A percentile compares a stretch with the other conserved stretches of the same genome.
These are phyloP conservation scores for Alligator mississippiensis DNA, from an alignment of 2,113 vertebrate genomes.

Conservation along the genomic window DNA sequence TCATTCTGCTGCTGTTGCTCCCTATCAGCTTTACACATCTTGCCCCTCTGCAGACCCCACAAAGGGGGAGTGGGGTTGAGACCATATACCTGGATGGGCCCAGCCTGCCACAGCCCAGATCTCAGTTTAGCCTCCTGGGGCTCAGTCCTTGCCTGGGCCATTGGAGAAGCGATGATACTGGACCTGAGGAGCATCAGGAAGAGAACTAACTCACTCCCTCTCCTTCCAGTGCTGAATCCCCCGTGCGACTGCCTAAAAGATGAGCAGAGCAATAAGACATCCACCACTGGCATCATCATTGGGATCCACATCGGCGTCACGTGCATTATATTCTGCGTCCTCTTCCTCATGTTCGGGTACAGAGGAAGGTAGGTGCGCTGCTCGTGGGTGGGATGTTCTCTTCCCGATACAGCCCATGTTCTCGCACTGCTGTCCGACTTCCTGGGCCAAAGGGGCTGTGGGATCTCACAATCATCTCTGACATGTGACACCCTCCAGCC, in stretches of 20 bases:
- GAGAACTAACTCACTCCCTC: background rate
- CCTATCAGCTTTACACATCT: no score
- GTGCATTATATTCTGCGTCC: conserved; percentile 96
- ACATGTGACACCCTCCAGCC: rapidly evolving
- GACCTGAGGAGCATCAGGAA: background rate
- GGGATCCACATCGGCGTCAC: conserved; percentile 97
- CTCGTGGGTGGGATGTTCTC: background rate
- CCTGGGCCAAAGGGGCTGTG: background rate
- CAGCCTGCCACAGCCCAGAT: no score
- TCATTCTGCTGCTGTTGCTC: no score
- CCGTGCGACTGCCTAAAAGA: conserved; percentile 93
- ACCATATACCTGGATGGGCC: no score
- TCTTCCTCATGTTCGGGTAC: conserved; percentile 96
- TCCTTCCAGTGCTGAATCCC: conserved; percentile 83
- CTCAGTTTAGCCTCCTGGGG: no score
- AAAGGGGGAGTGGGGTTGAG: no score
- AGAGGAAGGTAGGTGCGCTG: conserved; percentile 86
- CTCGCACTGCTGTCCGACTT: no score
- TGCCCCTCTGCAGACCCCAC: no score
- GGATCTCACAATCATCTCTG: background rate
- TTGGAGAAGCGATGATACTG: background rate
- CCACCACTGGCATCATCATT: conserved; percentile 92
- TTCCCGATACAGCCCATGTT: no score
- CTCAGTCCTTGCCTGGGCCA: background rate
- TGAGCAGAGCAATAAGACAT: conserved; percentile 87